Evolutionary conservation across 53 echinoderm and acorn worm species (phyloP).

Genomic region (Arbacia lixula): DNA sequence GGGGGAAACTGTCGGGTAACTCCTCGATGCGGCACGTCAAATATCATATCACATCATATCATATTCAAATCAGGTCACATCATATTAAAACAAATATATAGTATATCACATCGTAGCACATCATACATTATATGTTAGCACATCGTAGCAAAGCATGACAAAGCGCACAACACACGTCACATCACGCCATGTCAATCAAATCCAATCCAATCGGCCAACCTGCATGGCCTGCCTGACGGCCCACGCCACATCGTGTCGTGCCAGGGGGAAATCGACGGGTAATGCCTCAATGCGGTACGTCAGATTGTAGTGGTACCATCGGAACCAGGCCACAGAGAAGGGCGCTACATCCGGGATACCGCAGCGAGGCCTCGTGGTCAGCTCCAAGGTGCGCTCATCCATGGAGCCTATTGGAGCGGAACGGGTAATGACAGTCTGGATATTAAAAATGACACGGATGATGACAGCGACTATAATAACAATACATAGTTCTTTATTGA

Average conservation of each 20-base stretch:
- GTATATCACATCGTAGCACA: too few relatives aligned
- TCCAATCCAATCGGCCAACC: not conserved
- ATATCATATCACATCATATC: too few relatives aligned
- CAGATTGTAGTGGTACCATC: constrained; percentile 35
- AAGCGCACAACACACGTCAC: too few relatives aligned
- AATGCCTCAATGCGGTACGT: constrained; percentile 28
- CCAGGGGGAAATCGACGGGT: not conserved
- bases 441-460: too few relatives aligned
- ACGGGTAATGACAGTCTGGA: not conserved
- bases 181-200: too few relatives aligned
- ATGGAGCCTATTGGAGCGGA: not conserved
- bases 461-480: not conserved
- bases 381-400: not conserved
- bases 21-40: too few relatives aligned
- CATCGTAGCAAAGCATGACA: too few relatives aligned
- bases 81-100: too few relatives aligned
- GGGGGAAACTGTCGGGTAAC: not conserved
- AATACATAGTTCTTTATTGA: not conserved
- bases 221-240: constrained; percentile 25
- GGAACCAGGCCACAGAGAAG: constrained; percentile 21
- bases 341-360: constrained; percentile 25
- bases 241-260: not conserved
- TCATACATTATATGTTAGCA: too few relatives aligned
- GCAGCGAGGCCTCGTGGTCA: not conserved
- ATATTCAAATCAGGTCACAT: too few relatives aligned